A percentile compares a stretch with the other conserved stretches of the same genome.
Evolutionary conservation across 2,113 vertebrate species (phyloP).

Genomic region (Sciurus niger): DNA sequence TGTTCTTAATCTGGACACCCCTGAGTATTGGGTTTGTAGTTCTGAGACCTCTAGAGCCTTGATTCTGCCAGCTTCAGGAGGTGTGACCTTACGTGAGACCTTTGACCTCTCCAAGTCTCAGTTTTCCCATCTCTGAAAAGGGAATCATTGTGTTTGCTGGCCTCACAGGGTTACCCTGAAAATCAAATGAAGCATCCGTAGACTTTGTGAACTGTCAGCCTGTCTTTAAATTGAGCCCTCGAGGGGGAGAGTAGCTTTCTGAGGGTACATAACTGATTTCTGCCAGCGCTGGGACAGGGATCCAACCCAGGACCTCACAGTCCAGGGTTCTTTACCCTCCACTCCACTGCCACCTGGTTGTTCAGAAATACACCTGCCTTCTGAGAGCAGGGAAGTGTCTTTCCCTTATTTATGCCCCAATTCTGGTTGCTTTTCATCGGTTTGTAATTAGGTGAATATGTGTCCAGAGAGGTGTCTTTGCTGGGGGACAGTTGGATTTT

Average conservation of each 20-base stretch:
- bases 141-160: background rate
- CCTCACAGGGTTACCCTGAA: background rate
- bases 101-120: background rate
- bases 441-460: slow-evolving; percentile 7
- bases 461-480: background rate
- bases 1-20: background rate
- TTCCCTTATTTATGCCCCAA: background rate
- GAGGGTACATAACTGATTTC: background rate
- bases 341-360: background rate
- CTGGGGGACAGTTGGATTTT: slow-evolving; percentile 50
- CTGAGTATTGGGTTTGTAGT: background rate
- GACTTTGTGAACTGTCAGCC: background rate
- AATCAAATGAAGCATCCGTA: slow-evolving; percentile 1
- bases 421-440: slow-evolving; percentile 12
- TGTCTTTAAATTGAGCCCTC: slow-evolving; percentile 16
- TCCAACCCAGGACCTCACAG: background rate
- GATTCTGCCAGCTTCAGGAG: background rate
- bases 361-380: slow-evolving; percentile 37
- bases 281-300: background rate
- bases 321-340: background rate
- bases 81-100: slow-evolving; percentile 52
- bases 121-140: slow-evolving; percentile 49
- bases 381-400: background rate
- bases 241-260: background rate
- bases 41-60: background rate